Evolutionary conservation across 2,888 invertebrate species (phyloP).

Genomic region (Biston stratarius): DNA sequence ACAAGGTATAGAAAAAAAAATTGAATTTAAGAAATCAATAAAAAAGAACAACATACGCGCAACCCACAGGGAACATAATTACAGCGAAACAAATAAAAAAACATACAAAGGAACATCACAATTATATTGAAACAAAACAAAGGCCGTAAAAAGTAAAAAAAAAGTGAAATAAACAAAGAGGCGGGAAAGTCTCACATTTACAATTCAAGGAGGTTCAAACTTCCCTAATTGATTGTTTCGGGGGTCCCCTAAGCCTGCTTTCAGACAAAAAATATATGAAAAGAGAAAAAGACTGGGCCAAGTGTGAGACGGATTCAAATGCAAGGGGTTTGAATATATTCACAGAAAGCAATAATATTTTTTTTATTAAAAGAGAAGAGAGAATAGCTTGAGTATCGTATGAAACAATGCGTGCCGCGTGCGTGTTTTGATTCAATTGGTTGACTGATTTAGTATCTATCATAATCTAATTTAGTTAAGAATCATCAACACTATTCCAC

Average conservation of each 20-base stretch:
- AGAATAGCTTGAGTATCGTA: no score
- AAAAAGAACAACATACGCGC: constrained; percentile 26
- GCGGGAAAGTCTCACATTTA: constrained; percentile 66
- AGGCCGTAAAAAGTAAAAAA: constrained; percentile 39
- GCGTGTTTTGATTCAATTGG: no score
- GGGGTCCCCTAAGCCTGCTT: constrained; percentile 69
- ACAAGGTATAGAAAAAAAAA: constrained; percentile 14
- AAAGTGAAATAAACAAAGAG: constrained; percentile 56
- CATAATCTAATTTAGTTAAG: no score
- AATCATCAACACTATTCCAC: no score
- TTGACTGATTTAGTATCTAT: no score
- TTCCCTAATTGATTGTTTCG: constrained; percentile 81
- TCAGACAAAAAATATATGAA: constrained; percentile 60
- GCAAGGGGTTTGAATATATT: constrained; percentile 39
- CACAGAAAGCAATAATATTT: not conserved
- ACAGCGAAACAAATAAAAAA: constrained; percentile 40
- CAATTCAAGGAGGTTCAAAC: constrained; percentile 77
- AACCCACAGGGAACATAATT: constrained; percentile 34
- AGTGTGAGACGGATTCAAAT: constrained; percentile 40
- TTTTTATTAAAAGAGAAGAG: no score
- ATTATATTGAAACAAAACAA: constrained; percentile 57
- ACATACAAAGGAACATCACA: constrained; percentile 49
- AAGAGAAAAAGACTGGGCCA: constrained; percentile 42
- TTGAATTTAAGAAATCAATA: constrained; percentile 8
- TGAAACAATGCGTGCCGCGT: no score